Conservation (phyloP, 2,113 vertebrate species). For the Corythoichthys haematopterus region DNA sequence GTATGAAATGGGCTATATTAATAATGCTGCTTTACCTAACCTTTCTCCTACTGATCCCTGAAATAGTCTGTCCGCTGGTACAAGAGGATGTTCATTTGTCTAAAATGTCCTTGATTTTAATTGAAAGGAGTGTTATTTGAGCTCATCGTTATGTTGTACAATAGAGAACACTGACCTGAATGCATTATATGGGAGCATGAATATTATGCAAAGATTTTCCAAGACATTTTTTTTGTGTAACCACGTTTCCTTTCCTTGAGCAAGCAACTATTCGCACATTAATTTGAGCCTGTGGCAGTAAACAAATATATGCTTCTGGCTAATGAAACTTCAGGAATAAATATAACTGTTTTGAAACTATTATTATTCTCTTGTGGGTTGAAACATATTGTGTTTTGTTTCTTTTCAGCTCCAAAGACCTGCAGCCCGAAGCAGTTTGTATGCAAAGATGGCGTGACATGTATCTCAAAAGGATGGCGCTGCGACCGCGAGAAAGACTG, state of each 20-base stretch:
- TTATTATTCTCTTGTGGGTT: slow-evolving; percentile 16
- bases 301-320: slow-evolving; percentile 26
- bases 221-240: slow-evolving; percentile 21
- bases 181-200: slow-evolving; percentile 39
- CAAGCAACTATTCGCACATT: slow-evolving; percentile 29
- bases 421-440: slow-evolving; percentile 98
- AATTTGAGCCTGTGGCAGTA: slow-evolving; percentile 42
- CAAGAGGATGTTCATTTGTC: background rate
- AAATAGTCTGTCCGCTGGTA: background rate
- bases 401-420: slow-evolving; percentile 83
- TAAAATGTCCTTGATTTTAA: background rate
- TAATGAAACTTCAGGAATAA: slow-evolving; percentile 53
- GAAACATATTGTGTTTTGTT: slow-evolving; percentile 25
- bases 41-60: background rate
- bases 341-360: slow-evolving; percentile 34
- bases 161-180: slow-evolving; percentile 59
- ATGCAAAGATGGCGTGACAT: slow-evolving; percentile 93
- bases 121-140: slow-evolving; percentile 62
- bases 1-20: too few relatives aligned
- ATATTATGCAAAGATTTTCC: slow-evolving; percentile 30
- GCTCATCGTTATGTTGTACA: slow-evolving; percentile 52
- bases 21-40: too few relatives aligned
- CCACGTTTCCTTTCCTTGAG: slow-evolving; percentile 13
- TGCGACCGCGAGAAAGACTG: slow-evolving; percentile 97
- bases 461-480: slow-evolving; percentile 97